Evolutionary conservation across 37 sponge, comb jelly and placozoan species (phyloP).

Genomic region (Lycopodina hypogea): DNA sequence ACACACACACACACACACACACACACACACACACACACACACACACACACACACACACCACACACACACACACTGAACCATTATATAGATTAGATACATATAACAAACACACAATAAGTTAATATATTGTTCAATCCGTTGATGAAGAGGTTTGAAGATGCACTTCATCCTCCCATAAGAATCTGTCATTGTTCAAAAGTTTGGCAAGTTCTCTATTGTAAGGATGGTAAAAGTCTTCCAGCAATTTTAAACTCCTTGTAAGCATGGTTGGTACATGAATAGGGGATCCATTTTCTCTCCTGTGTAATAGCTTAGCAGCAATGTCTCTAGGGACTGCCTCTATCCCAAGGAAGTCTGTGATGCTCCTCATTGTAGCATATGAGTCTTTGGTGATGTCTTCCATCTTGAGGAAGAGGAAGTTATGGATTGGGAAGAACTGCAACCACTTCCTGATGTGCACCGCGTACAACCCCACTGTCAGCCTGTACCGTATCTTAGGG

Average conservation of each 20-base stretch:
- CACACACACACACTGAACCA: too few relatives aligned
- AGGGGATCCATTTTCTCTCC: neutral
- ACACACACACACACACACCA: too few relatives aligned
- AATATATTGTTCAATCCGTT: too few relatives aligned
- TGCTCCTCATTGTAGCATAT: neutral
- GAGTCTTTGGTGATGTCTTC: conserved; percentile 27
- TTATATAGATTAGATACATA: too few relatives aligned
- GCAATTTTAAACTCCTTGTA: neutral
- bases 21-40: too few relatives aligned
- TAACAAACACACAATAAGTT: too few relatives aligned
- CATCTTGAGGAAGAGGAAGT: conserved; percentile 44
- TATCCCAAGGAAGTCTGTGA: conserved; percentile 33
- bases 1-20: too few relatives aligned
- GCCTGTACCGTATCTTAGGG: neutral
- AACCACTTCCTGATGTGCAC: conserved; percentile 42
- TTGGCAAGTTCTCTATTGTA: conserved; percentile 38
- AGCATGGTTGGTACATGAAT: too few relatives aligned
- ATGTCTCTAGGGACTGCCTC: neutral
- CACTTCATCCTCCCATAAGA: conserved; percentile 21
- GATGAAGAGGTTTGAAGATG: too few relatives aligned
- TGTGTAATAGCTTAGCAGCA: neutral
- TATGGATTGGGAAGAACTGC: conserved; percentile 32
- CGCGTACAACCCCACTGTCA: conserved; percentile 19
- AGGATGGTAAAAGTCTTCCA: conserved; percentile 33
- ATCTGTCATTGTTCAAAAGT: conserved; percentile 28